These are phyloP conservation scores for Halocynthia roretzi DNA, from an alignment of 23 tunicate genomes.

Conservation along the genomic window DNA sequence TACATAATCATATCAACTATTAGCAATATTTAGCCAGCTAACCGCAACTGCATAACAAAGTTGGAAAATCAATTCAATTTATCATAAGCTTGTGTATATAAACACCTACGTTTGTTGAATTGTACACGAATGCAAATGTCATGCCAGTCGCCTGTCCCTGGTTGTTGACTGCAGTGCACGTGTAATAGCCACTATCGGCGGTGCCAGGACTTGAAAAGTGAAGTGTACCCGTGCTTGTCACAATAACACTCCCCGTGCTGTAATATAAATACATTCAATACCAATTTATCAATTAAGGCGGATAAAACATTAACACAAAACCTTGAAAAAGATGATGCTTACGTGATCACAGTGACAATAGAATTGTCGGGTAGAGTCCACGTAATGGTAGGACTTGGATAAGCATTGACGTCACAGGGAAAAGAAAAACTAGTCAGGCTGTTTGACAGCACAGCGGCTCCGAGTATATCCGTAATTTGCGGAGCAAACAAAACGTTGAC, in stretches of 20 bases:
- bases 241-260: slow-evolving; percentile 70
- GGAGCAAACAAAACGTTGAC: slow-evolving; percentile 70
- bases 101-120: slow-evolving; percentile 37
- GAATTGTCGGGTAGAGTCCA: slow-evolving; percentile 48
- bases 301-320: background rate
- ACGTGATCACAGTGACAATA: slow-evolving; percentile 28
- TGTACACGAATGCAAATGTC: slow-evolving; percentile 61
- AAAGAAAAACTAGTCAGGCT: slow-evolving; percentile 3
- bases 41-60: background rate
- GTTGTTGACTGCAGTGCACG: slow-evolving; percentile 52
- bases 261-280: slow-evolving; percentile 4
- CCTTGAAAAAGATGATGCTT: background rate
- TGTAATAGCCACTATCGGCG: slow-evolving; percentile 47
- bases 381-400: slow-evolving; percentile 48
- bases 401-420: slow-evolving; percentile 67
- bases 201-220: slow-evolving; percentile 50
- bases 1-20: too few species aligned
- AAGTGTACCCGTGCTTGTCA: slow-evolving; percentile 80
- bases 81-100: background rate
- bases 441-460: slow-evolving; percentile 33
- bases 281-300: background rate
- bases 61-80: background rate
- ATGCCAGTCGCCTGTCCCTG: slow-evolving; percentile 39
- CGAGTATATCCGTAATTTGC: slow-evolving; percentile 25
- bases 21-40: too few species aligned